Evolutionary conservation across 2,113 vertebrate genomes (phyloP), one percentile per base, ranked within the genome.

Genomic region (Macroglossus sobrinus): DNA sequence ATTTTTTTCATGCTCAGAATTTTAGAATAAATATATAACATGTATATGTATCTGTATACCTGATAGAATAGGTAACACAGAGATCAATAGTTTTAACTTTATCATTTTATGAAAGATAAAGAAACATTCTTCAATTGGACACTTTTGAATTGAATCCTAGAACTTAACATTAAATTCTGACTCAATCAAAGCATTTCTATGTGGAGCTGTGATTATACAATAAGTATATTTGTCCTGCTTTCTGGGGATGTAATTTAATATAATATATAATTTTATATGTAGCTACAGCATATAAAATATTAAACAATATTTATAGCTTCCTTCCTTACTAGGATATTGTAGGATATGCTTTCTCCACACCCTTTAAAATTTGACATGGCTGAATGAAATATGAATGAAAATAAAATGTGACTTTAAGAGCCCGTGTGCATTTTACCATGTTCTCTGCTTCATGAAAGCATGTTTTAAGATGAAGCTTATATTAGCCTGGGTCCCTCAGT

Each of bases 71-170:
- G 18, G 33, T 79, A 84, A 79, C 45, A 22, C 53, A n/a, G 40
- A 64, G 8, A 89, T 63, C 30, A 47, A n/a, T 76, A 43, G 71
- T 66, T 80, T 80, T 94, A 71, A 94, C 38, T 84, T 24, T 76
- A 10, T 84, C 47, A 63, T 80, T 97, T 96, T 81, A 30, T 24
- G 43, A 33, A 89, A 89, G 40, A 47, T 90, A 91, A 94, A 84
- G 30, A 84, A 78, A 43, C 35, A 61, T 86, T 95, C 45, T 78
- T 86, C 75, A 63, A 40, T n/a, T 76, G n/a, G 55, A 59, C 26
- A 47, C 30, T 96, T 96, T 47, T 75, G 88, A 71, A 61, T 61
- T 91, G 72, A 91, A 91, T 91, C 59, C 82, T 89, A 57, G 59
- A 85, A 35, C 6, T 64, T 38, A 50, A 6, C 22, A 63, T 63